These are phyloP conservation scores for Homarus americanus DNA, from an alignment of 1,140 invertebrate genomes.

Conservation along the genomic window DNA sequence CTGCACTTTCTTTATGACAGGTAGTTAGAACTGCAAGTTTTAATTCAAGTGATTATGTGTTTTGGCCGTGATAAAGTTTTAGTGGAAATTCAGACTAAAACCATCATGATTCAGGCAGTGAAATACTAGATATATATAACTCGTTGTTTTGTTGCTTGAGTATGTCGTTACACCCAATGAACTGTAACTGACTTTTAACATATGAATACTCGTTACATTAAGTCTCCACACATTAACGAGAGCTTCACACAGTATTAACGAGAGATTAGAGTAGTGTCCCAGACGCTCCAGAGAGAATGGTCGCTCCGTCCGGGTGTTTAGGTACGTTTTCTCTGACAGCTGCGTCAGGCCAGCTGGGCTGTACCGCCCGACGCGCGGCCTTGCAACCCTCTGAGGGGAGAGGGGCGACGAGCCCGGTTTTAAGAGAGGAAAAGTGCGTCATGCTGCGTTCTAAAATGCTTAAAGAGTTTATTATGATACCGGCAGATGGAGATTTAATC, in stretches of 20 bases:
- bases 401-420: conserved; percentile 57
- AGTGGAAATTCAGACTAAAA: neutral
- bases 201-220: neutral
- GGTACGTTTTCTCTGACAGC: conserved; percentile 54
- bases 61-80: neutral
- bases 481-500: conserved; percentile 32
- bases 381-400: conserved; percentile 53
- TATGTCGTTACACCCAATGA: neutral
- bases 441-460: conserved; percentile 53
- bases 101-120: neutral
- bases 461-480: conserved; percentile 49
- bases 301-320: neutral
- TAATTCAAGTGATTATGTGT: neutral
- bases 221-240: neutral
- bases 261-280: conserved; percentile 31
- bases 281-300: conserved; percentile 40
- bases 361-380: conserved; percentile 36
- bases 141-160: no score
- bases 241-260: neutral
- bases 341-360: neutral
- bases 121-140: no score
- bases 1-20: no score
- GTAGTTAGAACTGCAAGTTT: neutral
- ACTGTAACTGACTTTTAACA: neutral
- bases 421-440: conserved; percentile 63